Evolutionary conservation across 2,113 vertebrate species (phyloP).

Genomic region (Pelvicachromis taeniatus): DNA sequence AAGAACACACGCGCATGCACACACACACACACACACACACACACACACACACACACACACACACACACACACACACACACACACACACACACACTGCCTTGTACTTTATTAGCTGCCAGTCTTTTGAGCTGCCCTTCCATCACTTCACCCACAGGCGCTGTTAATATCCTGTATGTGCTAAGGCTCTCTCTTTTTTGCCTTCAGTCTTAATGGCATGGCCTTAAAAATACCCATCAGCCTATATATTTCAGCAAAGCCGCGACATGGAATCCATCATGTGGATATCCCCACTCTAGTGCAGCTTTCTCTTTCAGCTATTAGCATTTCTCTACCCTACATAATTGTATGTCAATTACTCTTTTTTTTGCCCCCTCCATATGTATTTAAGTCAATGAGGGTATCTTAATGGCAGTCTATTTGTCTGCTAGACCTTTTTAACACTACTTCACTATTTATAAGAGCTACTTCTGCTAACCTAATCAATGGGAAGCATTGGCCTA

Average conservation of each 20-base stretch:
- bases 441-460: slow-evolving; percentile 50
- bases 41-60: too few relatives aligned
- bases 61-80: background rate
- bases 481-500: slow-evolving; percentile 60
- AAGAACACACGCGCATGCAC: too few relatives aligned
- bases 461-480: slow-evolving; percentile 57
- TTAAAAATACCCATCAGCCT: slow-evolving; percentile 49
- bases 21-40: too few relatives aligned
- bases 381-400: slow-evolving; percentile 40
- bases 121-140: slow-evolving; percentile 57
- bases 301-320: slow-evolving; percentile 39
- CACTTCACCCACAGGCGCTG: slow-evolving; percentile 53
- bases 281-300: background rate
- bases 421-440: slow-evolving; percentile 56
- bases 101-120: slow-evolving; percentile 67
- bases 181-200: slow-evolving; percentile 39
- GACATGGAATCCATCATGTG: slow-evolving; percentile 39
- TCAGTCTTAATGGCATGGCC: slow-evolving; percentile 43
- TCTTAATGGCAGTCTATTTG: slow-evolving; percentile 60
- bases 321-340: slow-evolving; percentile 39
- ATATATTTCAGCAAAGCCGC: slow-evolving; percentile 40
- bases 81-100: slow-evolving; percentile 7
- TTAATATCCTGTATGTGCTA: slow-evolving; percentile 61
- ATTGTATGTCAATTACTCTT: slow-evolving; percentile 43
- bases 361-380: slow-evolving; percentile 21